Evolutionary conservation across 2,113 vertebrate species (phyloP), one percentile per base, ranked within the genome.

Genomic region (Erythrolamprus reginae): DNA sequence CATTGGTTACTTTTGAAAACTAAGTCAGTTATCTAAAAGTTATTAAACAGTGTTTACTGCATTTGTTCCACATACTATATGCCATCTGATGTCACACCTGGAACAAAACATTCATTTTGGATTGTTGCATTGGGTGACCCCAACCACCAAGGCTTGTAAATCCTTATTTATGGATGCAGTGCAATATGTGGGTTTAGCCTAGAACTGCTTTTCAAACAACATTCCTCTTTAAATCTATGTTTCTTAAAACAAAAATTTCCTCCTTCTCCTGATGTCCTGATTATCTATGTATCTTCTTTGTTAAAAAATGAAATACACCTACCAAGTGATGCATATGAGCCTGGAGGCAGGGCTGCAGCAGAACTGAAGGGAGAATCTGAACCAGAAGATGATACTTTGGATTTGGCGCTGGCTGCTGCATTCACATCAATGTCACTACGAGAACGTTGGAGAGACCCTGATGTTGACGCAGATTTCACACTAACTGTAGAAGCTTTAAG

Each of bases 311-410:
- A 56, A 42, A 6, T 28, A 61, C 90, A 89, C 93, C 98, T 98
- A 99, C 99, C 99, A 98, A 99, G 96, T 42, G 99, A 99, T 42
- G 99, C 98, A 5, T 99, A 99, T n/a, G 99, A 99, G 82, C 99
- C 99, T 0, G 99, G 99, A 61, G 99, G 99, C 77, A 99, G 97
- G 86, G 99, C 98, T 0, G 99, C 97, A 0, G 98, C 99, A 1
- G 98, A 98, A 96, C 98, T 98, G 97, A 99, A 99, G 24, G 98
- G 98, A 0, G 98, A 96, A 13, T 97, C 90, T 17, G 98, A 88
- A 47, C 98, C 97, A 38, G 98, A 97, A 1, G 98, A 97, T 88
- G 98, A 96, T 94, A 98, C 98, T 93, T 98, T 98, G 15, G 98
- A 99, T 96, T 99, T 99, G 97, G 99, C 98, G 92, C 95, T 99